Base-by-base conservation (phyloP, 92 coral and sea anemone genomes). In the Isaurus tuberculatus region DNA sequence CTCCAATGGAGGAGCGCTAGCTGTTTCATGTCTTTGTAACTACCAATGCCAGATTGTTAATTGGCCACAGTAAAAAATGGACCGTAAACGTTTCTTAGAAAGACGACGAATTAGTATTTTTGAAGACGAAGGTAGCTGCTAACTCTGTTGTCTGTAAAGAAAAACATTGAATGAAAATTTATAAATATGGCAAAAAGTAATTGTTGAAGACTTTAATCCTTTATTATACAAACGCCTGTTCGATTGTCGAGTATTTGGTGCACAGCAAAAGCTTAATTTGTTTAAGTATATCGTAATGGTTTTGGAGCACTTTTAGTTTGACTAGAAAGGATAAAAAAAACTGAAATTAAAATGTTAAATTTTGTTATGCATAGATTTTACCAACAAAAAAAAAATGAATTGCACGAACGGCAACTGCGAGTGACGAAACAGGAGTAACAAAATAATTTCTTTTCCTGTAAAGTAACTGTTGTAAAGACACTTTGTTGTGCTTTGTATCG, bases 61-160 rank as follows among this genome's bases (percentile, higher is more conserved):
- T 33, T 6, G 44, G 11, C 27, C 3, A 22, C 60, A 77, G 58
- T 34, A 20, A 0, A 42, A 8, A 34, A 5, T 57, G 11, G 5
- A 74, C n/a, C 15, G 44, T 28, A 13, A 72, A 49, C 48, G 19
- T 11, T 49, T n/a, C 0, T 48, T 49, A 11, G 15, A 49, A n/a
- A 73, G 26, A 43, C 10, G 20, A 73, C 79, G 23, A 73, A 46
- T 16, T 48, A 49, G 65, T 26, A 16, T 73, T 73, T 73, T 28
- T 49, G 16, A 27, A 73, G 63, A 14, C 19, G 81, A 23, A n/a
- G 55, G 2, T n/a, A 28, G 37, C n/a, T 28, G 51, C 6, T 46
- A 57, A 42, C 23, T 75, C 48, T 5, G 19, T 27, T 32, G 55
- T 75, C 33, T 22, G 68, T 53, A 55, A 55, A 33, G 81, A 75